These are phyloP conservation scores for Dendrocincla fuliginosa DNA, from an alignment of 2,797 vertebrate species.

Conservation along the genomic window DNA sequence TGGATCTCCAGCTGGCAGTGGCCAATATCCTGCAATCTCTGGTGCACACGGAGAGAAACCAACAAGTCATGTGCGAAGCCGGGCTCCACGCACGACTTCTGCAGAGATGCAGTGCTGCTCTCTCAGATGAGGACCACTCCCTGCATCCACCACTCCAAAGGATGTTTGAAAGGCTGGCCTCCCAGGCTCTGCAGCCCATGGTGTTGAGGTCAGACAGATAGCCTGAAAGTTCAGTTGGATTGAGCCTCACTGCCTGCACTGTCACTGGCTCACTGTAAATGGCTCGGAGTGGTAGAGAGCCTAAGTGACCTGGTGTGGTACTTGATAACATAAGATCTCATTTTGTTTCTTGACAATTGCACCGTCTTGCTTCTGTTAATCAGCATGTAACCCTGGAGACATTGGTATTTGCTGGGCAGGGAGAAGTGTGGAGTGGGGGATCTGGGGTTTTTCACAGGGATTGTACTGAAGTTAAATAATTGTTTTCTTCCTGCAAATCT, in stretches of 20 bases:
- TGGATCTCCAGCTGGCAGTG: constrained; percentile 94
- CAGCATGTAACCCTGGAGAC: neutral
- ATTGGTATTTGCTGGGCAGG: rapidly evolving
- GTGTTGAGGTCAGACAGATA: constrained; percentile 86
- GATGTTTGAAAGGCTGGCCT: constrained; percentile 96
- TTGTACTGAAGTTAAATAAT: neutral
- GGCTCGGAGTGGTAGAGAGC: neutral
- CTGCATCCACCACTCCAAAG: constrained; percentile 95
- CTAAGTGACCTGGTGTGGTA: neutral
- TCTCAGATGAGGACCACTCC: constrained; percentile 93
- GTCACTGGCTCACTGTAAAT: neutral
- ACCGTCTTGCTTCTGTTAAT: neutral
- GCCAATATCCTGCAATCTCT: constrained; percentile 94
- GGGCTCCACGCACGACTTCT: constrained; percentile 91
- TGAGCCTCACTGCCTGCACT: neutral
- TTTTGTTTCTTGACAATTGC: neutral
- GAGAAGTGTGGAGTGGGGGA: neutral
- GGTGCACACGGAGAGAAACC: constrained; percentile 94
- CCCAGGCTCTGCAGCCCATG: constrained; percentile 94
- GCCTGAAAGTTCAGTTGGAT: neutral
- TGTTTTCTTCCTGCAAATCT: neutral
- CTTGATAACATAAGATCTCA: neutral
- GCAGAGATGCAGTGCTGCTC: constrained; percentile 92
- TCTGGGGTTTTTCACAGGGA: neutral
- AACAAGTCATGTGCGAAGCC: constrained; percentile 95